Base-by-base conservation (phyloP, 2,888 invertebrate species). In the Cremastinae sp. region DNA sequence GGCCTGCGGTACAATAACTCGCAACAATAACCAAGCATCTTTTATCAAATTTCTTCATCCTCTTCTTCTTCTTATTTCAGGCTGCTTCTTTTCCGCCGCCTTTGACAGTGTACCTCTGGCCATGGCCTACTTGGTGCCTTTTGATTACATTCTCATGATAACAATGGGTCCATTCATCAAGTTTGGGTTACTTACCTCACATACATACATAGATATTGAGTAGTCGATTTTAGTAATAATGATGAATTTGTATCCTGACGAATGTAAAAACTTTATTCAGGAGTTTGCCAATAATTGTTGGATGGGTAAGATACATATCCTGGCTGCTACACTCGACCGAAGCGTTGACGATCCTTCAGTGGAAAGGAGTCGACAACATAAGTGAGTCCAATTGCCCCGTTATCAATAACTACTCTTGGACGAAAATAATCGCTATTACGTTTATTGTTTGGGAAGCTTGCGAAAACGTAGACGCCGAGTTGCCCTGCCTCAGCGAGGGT, bases 271-370 rank as follows among this genome's bases (percentile, higher is more conserved):
- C 53, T 87, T 62, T 88, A 86, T 88, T 58, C 81, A 95, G 95
- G 86, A 93, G 95, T 0, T 90, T 96, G 82, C 95, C 95, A 1
- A 89, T 91, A 84, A 93, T 93, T 76, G 90, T 96, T 62, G 92
- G 93, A 14, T 97, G 96, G 96, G 92, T 95, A 0, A 94, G 95
- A 80, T 94, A 95, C 84, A 85, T 96, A 3, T 96, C 96, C 0
- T 97, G 96, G 96, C 91, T 96, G 84, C 93, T 96, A 92, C 96
- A 96, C 89, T 95, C 96, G 9, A 96, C 95, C 82, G 96, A 96
- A 91, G 94, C 95, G 0, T 92, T 96, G 90, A 94, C 94, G 59
- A 94, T 96, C 79, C 90, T 95, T 10, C 96, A 96, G 84, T 96
- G 96, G 97, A 91, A 93, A 62, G 94, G 93, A 9, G 92, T 96